Evolutionary conservation across 2,113 vertebrate genomes (phyloP).

Genomic region (Clarias gariepinus): DNA sequence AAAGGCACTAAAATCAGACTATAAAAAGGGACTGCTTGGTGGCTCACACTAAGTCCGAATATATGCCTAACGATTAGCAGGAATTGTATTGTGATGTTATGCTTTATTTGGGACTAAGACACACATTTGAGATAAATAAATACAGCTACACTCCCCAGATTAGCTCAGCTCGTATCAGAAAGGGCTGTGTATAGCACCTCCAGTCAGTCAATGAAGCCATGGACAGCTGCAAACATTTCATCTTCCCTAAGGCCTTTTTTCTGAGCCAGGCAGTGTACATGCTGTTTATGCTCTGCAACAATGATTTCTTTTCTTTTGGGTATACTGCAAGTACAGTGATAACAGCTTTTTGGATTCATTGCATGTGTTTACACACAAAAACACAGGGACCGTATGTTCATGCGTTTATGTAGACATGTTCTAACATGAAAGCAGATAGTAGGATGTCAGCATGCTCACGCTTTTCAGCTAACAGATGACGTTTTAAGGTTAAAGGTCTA

Average conservation of each 20-base stretch:
- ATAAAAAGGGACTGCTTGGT: constrained; percentile 10
- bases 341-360: constrained; percentile 22
- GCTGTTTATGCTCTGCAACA: neutral
- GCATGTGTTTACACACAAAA: neutral
- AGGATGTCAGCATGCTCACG: neutral
- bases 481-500: neutral
- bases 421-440: constrained; percentile 18
- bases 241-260: neutral
- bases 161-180: constrained; percentile 69
- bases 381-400: neutral
- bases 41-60: neutral
- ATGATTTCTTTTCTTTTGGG: constrained; percentile 5
- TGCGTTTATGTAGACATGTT: neutral
- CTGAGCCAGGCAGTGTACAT: constrained; percentile 2
- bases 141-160: constrained; percentile 63
- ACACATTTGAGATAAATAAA: constrained; percentile 45
- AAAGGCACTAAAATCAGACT: constrained; percentile 15
- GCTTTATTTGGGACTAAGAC: constrained; percentile 57
- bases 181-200: constrained; percentile 62
- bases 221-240: constrained; percentile 4
- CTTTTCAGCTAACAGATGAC: neutral
- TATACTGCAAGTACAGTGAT: neutral
- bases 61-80: neutral
- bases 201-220: constrained; percentile 32
- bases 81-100: constrained; percentile 49